phyloP scores from a whole-genome alignment of 2,888 invertebrate species.

The Oscheius sp. region DNA sequence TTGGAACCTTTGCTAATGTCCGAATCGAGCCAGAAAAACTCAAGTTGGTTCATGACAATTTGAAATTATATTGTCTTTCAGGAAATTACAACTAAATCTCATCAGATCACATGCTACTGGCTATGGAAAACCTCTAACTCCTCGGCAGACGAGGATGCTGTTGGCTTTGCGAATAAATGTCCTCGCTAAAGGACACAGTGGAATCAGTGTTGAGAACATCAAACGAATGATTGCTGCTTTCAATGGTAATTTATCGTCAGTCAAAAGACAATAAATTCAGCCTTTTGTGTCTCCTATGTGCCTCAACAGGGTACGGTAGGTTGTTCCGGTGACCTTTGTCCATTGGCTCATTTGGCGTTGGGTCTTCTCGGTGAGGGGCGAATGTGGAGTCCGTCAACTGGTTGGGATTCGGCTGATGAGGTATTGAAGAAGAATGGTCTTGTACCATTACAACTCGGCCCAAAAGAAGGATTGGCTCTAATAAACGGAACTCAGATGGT shows the following conservation, averaged over 20 bases:
- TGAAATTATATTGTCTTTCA: constrained; percentile 30
- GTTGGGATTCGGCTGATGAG: constrained; percentile 64
- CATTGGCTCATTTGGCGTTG: constrained; percentile 78
- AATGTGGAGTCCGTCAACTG: constrained; percentile 60
- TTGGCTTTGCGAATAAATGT: constrained; percentile 78
- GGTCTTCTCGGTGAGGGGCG: constrained; percentile 78
- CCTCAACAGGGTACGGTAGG: constrained; percentile 80
- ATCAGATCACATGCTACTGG: constrained; percentile 79
- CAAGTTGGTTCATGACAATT: constrained; percentile 73
- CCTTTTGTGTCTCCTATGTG: constrained; percentile 77
- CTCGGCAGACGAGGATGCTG: constrained; percentile 77
- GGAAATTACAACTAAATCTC: constrained; percentile 76
- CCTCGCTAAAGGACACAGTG: constrained; percentile 79
- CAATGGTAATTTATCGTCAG: constrained; percentile 74
- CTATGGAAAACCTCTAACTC: constrained; percentile 77
- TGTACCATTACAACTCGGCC: constrained; percentile 75
- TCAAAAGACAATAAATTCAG: constrained; percentile 69
- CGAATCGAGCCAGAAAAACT: constrained; percentile 76
- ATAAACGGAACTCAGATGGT: constrained; percentile 80
- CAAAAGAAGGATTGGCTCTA: constrained; percentile 78
- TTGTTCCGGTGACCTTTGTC: constrained; percentile 79
- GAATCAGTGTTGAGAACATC: constrained; percentile 76
- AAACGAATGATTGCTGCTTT: constrained; percentile 77
- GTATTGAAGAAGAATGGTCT: constrained; percentile 75
- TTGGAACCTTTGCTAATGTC: constrained; percentile 78